Evolutionary conservation across 1,140 invertebrate species (phyloP), one percentile per base, ranked within the genome.

Genomic region (Agrypnia vestita): DNA sequence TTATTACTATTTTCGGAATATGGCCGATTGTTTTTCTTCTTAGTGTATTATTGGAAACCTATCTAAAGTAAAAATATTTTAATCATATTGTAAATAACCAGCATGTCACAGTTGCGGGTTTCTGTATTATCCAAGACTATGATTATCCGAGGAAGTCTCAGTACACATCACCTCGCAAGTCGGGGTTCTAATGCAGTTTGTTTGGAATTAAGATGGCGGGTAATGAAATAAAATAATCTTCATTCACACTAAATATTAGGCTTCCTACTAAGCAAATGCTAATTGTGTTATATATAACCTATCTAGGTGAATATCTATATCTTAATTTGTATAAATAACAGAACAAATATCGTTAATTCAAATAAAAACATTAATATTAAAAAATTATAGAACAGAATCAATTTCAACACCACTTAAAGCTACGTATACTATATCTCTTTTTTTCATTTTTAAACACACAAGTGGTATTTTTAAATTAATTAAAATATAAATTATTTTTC

Each of bases 301-400:
- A 64, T 7, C 61, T 64, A 64, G 11, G 61, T 64, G 61, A 64
- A 35, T 21, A 59, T 59, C 55, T 59, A 59, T 59, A 64, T 64
- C 35, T 35, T 43, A 64, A 43, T 64, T 43, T 25, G 35, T 43
- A 64, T 64, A 64, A 64, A 64, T 64, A 64, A 64, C 61, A 64
- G 35, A 64, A 64, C n/a, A 64, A 64, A 64, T 64, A 64, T 44
- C 21, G 25, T 64, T 64, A 64, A 35, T 64, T 64, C 61, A 64
- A 64, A 64, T 35, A 43, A 64, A 64, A 64, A 64, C 19, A 64
- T 64, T 64, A 64, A 64, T 64, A 64, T 64, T 64, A 64, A 64
- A 64, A 64, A 64, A 64, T 64, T 35, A 64, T 19, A 64, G 61
- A 64, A 64, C 61, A 25, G 19, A 64, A 43, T 25, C 10, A 35